Evolutionary conservation across 2,888 invertebrate genomes (phyloP).

Genomic region (Asteroscopus sphinx): DNA sequence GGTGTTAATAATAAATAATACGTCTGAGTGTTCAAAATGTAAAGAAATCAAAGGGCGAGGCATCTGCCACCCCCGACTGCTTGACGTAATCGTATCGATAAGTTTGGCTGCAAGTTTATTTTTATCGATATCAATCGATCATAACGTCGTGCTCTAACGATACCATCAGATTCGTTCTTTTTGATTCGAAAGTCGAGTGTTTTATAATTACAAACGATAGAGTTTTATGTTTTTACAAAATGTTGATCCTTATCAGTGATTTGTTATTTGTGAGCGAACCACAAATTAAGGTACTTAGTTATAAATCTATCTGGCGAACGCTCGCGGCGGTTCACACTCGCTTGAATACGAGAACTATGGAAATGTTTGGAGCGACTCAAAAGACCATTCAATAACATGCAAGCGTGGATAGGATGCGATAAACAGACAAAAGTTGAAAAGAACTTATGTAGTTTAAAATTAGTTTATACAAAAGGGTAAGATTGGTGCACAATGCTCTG

Average conservation of each 20-base stretch:
- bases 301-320: slow-evolving; percentile 47
- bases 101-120: slow-evolving; percentile 63
- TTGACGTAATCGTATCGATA: slow-evolving; percentile 72
- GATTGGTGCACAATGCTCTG: slow-evolving; percentile 45
- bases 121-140: slow-evolving; percentile 73
- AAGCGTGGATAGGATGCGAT: slow-evolving; percentile 41
- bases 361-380: slow-evolving; percentile 17
- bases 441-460: slow-evolving; percentile 43
- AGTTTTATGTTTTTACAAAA: slow-evolving; percentile 46
- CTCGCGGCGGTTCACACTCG: slow-evolving; percentile 55
- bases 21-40: slow-evolving; percentile 62
- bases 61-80: slow-evolving; percentile 81
- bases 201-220: slow-evolving; percentile 58
- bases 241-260: slow-evolving; percentile 56
- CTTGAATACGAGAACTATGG: slow-evolving; percentile 39
- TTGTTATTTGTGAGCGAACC: slow-evolving; percentile 61
- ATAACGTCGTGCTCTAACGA: slow-evolving; percentile 59
- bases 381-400: slow-evolving; percentile 35
- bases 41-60: slow-evolving; percentile 64
- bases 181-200: slow-evolving; percentile 51
- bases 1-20: slow-evolving; percentile 66
- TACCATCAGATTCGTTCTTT: slow-evolving; percentile 51
- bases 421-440: slow-evolving; percentile 44
- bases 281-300: slow-evolving; percentile 58
- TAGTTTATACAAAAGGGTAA: slow-evolving; percentile 43